These are phyloP conservation scores for Eilema depressum DNA, from an alignment of 2,888 invertebrate genomes.

Conservation along the genomic window DNA sequence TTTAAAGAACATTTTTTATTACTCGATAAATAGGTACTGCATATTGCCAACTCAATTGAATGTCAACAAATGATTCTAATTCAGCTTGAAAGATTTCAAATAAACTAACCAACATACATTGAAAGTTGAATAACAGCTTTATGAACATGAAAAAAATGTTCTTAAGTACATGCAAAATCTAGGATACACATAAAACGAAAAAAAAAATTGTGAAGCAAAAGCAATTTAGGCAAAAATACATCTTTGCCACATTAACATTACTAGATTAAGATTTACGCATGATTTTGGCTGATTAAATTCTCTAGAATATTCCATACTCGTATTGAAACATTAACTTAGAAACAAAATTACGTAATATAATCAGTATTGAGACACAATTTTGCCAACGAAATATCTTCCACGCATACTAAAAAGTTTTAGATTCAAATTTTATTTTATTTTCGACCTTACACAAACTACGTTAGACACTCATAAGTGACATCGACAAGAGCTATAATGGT, in stretches of 20 bases:
- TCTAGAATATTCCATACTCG: neutral
- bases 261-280: too few relatives aligned
- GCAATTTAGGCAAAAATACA: neutral
- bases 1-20: neutral
- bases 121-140: too few relatives aligned
- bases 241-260: neutral
- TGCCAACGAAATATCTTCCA: neutral
- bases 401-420: neutral
- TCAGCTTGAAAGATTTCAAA: too few relatives aligned
- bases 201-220: neutral
- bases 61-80: neutral
- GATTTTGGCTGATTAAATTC: neutral
- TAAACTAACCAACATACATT: too few relatives aligned
- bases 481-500: constrained; percentile 78
- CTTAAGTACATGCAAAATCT: too few relatives aligned
- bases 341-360: neutral
- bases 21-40: neutral
- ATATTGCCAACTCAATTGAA: neutral
- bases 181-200: neutral
- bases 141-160: too few relatives aligned
- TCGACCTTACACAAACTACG: constrained; percentile 67
- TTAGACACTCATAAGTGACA: constrained; percentile 73
- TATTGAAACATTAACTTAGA: neutral
- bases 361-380: neutral
- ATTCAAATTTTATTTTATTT: constrained; percentile 33